Evolutionary conservation across 2,888 invertebrate genomes (phyloP).

Genomic region (Phragmatobia fuliginosa): DNA sequence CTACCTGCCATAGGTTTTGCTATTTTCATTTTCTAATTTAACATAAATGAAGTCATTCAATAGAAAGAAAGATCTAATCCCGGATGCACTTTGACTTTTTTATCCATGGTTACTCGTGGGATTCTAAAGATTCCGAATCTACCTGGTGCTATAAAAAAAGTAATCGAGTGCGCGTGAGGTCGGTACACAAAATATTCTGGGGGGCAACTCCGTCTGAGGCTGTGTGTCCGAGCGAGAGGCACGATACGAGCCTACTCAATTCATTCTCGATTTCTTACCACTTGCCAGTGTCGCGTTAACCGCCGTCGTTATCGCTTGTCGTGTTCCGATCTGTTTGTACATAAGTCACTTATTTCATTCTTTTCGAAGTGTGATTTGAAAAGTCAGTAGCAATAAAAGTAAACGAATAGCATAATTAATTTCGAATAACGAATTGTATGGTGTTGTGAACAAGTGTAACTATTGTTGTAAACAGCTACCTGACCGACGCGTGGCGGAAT

Average conservation of each 20-base stretch:
- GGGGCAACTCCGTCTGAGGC: slow-evolving; percentile 60
- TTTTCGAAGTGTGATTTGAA: slow-evolving; percentile 69
- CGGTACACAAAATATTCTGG: slow-evolving; percentile 60
- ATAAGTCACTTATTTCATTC: slow-evolving; percentile 59
- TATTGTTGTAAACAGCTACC: slow-evolving; percentile 59
- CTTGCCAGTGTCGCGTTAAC: slow-evolving; percentile 79
- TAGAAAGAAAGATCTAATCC: slow-evolving; percentile 13
- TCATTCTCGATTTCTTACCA: slow-evolving; percentile 75
- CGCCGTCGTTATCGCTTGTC: slow-evolving; percentile 67
- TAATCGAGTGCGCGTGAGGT: slow-evolving; percentile 69
- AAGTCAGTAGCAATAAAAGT: slow-evolving; percentile 58
- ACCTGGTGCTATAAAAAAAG: slow-evolving; percentile 59
- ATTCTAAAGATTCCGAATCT: slow-evolving; percentile 54
- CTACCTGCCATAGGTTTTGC: too few species aligned
- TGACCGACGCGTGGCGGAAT: slow-evolving; percentile 76
- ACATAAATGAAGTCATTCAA: not conserved
- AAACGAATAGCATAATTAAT: slow-evolving; percentile 62
- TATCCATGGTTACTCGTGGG: slow-evolving; percentile 41
- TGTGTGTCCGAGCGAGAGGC: slow-evolving; percentile 71
- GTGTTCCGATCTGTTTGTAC: slow-evolving; percentile 53
- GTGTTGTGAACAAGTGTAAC: slow-evolving; percentile 76
- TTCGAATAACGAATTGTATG: slow-evolving; percentile 72
- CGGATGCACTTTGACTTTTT: slow-evolving; percentile 26
- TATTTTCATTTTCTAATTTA: slow-evolving; percentile 13
- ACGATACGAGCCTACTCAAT: slow-evolving; percentile 64